A percentile compares a stretch with the other conserved stretches of the same genome.
Conservation (phyloP, 1,140 invertebrate genomes). For the Diabrotica undecimpunctata region DNA sequence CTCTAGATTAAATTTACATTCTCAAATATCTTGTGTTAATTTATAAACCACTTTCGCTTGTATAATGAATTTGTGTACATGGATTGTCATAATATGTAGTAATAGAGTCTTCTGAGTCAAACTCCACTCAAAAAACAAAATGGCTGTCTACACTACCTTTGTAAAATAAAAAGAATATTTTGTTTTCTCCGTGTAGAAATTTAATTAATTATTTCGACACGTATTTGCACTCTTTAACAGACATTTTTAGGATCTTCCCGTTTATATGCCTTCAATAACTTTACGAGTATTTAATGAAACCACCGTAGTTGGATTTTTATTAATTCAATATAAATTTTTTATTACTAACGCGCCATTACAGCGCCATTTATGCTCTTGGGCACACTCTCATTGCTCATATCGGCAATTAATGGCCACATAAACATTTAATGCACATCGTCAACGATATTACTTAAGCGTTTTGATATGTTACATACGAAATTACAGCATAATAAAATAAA, state of each 20-base stretch:
- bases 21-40: too few species aligned
- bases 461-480: slow-evolving; percentile 12
- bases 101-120: too few species aligned
- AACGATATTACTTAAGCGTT: slow-evolving; percentile 11
- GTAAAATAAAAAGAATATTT: too few species aligned
- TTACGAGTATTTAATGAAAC: background rate
- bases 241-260: too few species aligned
- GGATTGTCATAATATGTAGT: too few species aligned
- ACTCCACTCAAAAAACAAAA: too few species aligned
- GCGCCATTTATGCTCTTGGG: background rate
- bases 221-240: background rate
- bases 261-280: background rate
- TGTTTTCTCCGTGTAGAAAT: too few species aligned
- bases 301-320: background rate
- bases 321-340: background rate
- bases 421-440: slow-evolving; percentile 10
- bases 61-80: too few species aligned
- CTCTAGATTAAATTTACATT: too few species aligned
- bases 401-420: slow-evolving; percentile 4
- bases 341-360: background rate
- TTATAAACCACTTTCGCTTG: too few species aligned
- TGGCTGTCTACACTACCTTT: too few species aligned
- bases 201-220: background rate
- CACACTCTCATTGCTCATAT: background rate
- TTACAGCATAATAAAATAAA: slow-evolving; percentile 17